Evolutionary conservation across 2,888 invertebrate genomes (phyloP).

Genomic region (Micoletzkya japonica): DNA sequence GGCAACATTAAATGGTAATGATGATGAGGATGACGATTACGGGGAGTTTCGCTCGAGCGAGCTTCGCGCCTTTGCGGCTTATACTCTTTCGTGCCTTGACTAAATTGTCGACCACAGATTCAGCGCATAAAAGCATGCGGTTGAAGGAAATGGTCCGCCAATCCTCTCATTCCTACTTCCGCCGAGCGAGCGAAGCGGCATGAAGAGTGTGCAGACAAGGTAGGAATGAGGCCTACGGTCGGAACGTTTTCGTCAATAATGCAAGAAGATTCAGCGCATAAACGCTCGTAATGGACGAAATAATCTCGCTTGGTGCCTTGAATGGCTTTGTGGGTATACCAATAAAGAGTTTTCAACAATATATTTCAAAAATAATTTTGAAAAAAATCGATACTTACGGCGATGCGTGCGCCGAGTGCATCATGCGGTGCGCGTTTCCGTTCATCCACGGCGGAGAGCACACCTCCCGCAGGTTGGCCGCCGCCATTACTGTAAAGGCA

Average conservation of each 20-base stretch:
- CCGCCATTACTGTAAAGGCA: slow-evolving; percentile 19
- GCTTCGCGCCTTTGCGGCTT: no score
- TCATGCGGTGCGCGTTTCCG: slow-evolving; percentile 24
- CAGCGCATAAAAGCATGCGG: no score
- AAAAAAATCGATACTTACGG: slow-evolving; percentile 8
- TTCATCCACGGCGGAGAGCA: slow-evolving; percentile 51
- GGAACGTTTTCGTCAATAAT: neutral
- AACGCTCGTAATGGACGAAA: neutral
- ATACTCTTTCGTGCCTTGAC: no score
- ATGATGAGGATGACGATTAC: no score
- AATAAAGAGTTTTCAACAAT: no score
- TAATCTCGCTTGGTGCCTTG: neutral
- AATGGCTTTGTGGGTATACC: no score
- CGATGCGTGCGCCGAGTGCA: slow-evolving; percentile 1
- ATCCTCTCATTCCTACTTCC: no score
- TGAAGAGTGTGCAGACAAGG: neutral
- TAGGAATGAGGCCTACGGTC: neutral
- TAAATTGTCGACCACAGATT: no score
- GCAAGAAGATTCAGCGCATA: neutral
- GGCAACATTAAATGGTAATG: no score
- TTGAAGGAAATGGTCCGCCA: no score
- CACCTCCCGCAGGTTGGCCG: slow-evolving; percentile 33
- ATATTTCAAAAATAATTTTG: no score
- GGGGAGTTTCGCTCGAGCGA: no score
- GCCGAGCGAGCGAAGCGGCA: neutral